Evolutionary conservation across 2,888 invertebrate genomes (phyloP), one percentile per base, ranked within the genome.

Genomic region (Apamea sordens): DNA sequence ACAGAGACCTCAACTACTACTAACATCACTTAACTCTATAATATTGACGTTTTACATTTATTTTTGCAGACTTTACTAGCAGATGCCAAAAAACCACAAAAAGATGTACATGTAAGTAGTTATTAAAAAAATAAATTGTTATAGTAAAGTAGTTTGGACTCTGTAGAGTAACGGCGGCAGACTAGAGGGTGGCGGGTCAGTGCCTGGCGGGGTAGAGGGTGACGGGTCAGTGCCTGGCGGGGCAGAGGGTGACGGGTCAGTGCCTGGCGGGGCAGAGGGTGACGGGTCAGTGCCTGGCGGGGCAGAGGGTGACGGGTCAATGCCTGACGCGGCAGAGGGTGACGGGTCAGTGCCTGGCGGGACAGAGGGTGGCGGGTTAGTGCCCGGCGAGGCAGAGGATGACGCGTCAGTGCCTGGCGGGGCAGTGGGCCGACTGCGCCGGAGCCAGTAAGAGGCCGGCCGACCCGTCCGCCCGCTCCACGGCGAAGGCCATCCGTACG

Each of bases 11-110:
- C 21, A 50, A 53, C 21, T 56, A 8, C 21, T n/a, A n/a, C 3
- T 56, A 56, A 11, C 11, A 56, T 64, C 36, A 47, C 56, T 10
- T 44, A 28, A 63, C 50, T 32, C 24, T 21, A n/a, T 36, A 11
- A 64, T 32, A 53, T 15, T 73, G 15, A 75, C 18, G 24, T 44
- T n/a, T 56, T 41, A 36, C 15, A 15, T 80, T 85, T 84, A 79
- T 80, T 91, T 97, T 97, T 84, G 76, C 97, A 98, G 98, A 97
- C 97, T 91, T 97, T 98, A 92, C 96, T 99, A 94, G 98, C 98
- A 91, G 98, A 98, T 95, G 98, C 98, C 95, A 98, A 98, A 97
- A 98, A 98, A 95, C 98, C 98, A 91, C 98, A 98, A 95, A 98
- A 98, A 95, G 98, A 98, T 97, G 98, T 98, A 96, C 98, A 98